Percentiles rank a stretch among this genome's conserved stretches.
phyloP scores from a whole-genome alignment of 2,888 invertebrate genomes.

The Tenthredo scrophulariae region DNA sequence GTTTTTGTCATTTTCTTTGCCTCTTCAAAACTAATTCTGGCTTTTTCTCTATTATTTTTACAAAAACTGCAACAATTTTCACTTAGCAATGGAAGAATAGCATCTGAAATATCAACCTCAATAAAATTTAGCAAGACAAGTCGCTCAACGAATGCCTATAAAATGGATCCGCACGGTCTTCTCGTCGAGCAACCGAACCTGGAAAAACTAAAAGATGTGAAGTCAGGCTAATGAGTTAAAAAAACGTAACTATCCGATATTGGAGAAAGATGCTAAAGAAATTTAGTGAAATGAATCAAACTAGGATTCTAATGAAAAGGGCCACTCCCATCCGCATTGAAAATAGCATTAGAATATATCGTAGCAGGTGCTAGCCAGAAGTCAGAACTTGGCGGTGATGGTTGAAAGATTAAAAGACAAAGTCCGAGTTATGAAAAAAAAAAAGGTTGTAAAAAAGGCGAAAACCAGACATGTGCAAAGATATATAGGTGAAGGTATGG shows the following conservation, averaged over 20 bases:
- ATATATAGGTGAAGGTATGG: neutral
- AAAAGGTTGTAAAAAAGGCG: neutral
- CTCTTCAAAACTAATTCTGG: neutral
- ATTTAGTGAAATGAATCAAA: neutral
- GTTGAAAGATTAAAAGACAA: slow-evolving; percentile 10
- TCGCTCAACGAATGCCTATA: neutral
- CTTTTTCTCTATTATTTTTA: neutral
- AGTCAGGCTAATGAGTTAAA: neutral
- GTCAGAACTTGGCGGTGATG: slow-evolving; percentile 5
- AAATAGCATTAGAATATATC: slow-evolving; percentile 43
- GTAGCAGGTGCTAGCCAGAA: slow-evolving; percentile 30
- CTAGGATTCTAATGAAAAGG: neutral
- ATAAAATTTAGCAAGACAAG: neutral
- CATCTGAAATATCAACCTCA: neutral
- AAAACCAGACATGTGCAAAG: slow-evolving; percentile 12
- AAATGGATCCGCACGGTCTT: neutral
- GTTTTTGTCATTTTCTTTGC: neutral
- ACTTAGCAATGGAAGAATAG: neutral
- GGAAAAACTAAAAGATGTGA: neutral
- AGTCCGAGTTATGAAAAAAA: slow-evolving; percentile 1
- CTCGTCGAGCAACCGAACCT: neutral
- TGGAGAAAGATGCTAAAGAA: neutral
- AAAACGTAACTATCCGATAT: neutral
- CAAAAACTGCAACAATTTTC: neutral
- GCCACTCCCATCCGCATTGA: slow-evolving; percentile 34